Evolutionary conservation across 1,140 invertebrate species (phyloP), one percentile per base, ranked within the genome.

Genomic region (Caenorhabditis latens): DNA sequence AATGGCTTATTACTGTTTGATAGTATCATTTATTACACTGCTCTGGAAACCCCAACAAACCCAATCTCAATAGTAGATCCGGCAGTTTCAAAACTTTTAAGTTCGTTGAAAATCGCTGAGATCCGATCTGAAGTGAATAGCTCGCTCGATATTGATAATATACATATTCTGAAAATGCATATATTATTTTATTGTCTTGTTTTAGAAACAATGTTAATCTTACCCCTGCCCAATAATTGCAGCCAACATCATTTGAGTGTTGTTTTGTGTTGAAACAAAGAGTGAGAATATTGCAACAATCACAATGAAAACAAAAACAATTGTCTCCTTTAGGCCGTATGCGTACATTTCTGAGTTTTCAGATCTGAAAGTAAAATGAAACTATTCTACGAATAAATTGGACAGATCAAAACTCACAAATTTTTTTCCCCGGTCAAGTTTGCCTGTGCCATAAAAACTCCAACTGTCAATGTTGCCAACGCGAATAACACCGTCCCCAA

Each of bases 61-160:
- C 71, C 71, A 32, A 79, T 79, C 53, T 79, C 71, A 21, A 79
- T 24, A 50, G 71, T 79, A 14, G 71, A 79, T 24, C 71, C 71
- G 5, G 19, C n/a, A 2, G 71, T 50, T 19, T 79, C 71, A 24
- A 79, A 50, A 50, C 71, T 50, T 79, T 79, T 79, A 13, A 79
- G 24, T 50, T 79, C 71, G 21, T 24, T 79, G n/a, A 79, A 79
- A 50, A 79, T 50, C 16, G 71, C 46, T 24, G 71, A 79, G 19
- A 79, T 79, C 19, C 71, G 71, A 13, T 79, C 71, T n/a, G 71
- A 79, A 13, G 43, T 79, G 71, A 79, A 79, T 1, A 79, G 13
- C 53, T 79, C 71, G 46, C 43, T 79, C n/a, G 71, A 79, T 50
- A 79, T 79, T 79, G 71, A 79, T 50, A 79, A 24, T 24, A 79